Conservation (phyloP, 2,797 vertebrate genomes). For the Psittacula derbiana region DNA sequence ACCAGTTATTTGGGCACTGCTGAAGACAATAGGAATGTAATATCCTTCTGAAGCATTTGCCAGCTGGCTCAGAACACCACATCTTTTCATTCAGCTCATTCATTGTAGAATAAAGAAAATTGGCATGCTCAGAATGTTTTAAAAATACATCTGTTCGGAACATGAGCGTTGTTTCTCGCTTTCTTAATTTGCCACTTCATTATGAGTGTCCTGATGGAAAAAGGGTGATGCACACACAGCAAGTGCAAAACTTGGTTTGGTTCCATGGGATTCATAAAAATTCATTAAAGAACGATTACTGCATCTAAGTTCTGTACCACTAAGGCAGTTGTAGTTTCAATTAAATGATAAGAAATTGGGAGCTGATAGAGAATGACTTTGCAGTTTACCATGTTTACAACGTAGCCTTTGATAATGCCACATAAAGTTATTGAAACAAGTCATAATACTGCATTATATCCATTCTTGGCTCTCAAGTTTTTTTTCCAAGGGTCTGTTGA, state of each 20-base stretch:
- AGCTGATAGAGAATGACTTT: background rate
- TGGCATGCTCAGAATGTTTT: background rate
- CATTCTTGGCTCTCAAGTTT: background rate
- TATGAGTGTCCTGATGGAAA: background rate
- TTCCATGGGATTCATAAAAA: background rate
- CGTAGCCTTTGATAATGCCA: background rate
- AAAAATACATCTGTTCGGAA: constrained; percentile 36
- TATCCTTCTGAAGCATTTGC: constrained; percentile 45
- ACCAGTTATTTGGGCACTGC: background rate
- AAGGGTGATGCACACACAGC: background rate
- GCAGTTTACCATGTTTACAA: background rate
- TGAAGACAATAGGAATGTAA: constrained; percentile 41
- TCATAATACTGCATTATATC: background rate
- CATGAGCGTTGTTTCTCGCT: background rate
- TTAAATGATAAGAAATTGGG: background rate
- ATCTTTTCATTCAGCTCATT: constrained; percentile 44
- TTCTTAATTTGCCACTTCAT: constrained; percentile 13
- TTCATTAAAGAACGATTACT: background rate
- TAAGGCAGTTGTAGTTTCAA: background rate
- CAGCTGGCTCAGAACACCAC: background rate
- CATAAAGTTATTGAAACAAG: background rate
- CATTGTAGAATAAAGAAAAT: constrained; percentile 28
- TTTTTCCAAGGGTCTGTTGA: background rate
- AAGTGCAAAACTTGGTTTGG: background rate
- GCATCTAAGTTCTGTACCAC: background rate